Evolutionary conservation across 2,113 vertebrate genomes (phyloP).

Genomic region (Furnarius figulus): DNA sequence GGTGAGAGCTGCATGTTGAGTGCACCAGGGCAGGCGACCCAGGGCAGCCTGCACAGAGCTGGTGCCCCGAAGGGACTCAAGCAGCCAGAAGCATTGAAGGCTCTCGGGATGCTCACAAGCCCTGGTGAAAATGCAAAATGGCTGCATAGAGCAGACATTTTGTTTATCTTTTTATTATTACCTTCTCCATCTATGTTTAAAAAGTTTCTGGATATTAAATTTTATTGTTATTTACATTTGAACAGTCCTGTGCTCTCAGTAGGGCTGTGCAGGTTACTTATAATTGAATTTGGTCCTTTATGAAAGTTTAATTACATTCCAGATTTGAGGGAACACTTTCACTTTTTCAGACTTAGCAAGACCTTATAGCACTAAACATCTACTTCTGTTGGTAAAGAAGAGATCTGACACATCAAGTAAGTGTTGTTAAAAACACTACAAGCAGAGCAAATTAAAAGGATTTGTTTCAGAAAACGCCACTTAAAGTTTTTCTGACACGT

Average conservation of each 20-base stretch:
- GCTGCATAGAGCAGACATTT: background rate
- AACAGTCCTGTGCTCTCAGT: background rate
- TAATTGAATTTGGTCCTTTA: background rate
- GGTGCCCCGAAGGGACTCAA: background rate
- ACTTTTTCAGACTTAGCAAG: background rate
- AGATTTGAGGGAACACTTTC: background rate
- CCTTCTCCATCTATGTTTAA: background rate
- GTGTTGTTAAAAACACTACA: background rate
- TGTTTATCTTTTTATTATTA: background rate
- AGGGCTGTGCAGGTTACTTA: background rate
- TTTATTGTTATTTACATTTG: fast-evolving
- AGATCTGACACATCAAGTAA: background rate
- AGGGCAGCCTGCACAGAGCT: background rate
- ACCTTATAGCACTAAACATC: background rate
- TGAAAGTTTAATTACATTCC: background rate
- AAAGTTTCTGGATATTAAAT: background rate
- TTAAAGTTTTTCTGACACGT: background rate
- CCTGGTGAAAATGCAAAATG: background rate
- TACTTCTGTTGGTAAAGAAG: background rate
- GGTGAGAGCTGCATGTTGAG: fast-evolving
- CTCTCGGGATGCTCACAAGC: background rate
- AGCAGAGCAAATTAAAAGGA: background rate
- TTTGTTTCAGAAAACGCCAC: background rate
- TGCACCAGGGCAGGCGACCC: fast-evolving
- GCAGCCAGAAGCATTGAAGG: background rate